Base-by-base conservation (phyloP, 2,113 vertebrate species). In the Melanerpes formicivorus region DNA sequence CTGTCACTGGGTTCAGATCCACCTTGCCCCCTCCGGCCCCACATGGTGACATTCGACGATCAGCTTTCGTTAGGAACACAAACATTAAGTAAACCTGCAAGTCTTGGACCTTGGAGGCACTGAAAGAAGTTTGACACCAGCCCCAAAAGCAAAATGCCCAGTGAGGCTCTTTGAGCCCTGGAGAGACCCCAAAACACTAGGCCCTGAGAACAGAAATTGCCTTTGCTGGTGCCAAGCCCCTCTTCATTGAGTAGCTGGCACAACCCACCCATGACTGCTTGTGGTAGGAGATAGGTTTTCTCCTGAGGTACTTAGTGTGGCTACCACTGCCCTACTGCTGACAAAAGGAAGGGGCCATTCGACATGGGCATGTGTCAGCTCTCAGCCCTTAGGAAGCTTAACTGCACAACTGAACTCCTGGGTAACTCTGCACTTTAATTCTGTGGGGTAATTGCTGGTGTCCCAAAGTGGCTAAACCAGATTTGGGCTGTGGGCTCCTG, bases 191-290 rank as follows among this genome's bases (percentile, higher is more conserved):
- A 9, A 8, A 44, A 4, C 18, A 0, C 9, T 9, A 19, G 12
- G 54, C 18, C 59, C 9, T 2, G 42, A 22, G 59, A 27, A 63
- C 4, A 10, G 48, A 14, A 54, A 32, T 17, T 3, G 14, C 54
- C 22, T 9, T 2, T 0, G 50, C 55, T 21, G 65, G 16, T 32
- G 78, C 63, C 30, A 0, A 6, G 44, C 9, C 14, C 19, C 42
- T 22, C 42, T 8, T 2, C 8, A 1, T 1, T 1, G 1, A 23
- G 26, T 76, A 19, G 55, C 14, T 13, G 65, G 18, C 5, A 2
- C 2, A 0, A 2, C 72, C 6, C 55, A 6, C 2, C 10, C 26
- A 21, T 21, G 46, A 4, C 34, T 1, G 48, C 2, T 10, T 3
- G 40, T 2, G 72, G 73, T 26, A 29, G 27, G 52, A 34, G 59